Evolutionary conservation across 2,888 invertebrate genomes (phyloP), one percentile per base, ranked within the genome.

Genomic region (Cistogaster globosa): DNA sequence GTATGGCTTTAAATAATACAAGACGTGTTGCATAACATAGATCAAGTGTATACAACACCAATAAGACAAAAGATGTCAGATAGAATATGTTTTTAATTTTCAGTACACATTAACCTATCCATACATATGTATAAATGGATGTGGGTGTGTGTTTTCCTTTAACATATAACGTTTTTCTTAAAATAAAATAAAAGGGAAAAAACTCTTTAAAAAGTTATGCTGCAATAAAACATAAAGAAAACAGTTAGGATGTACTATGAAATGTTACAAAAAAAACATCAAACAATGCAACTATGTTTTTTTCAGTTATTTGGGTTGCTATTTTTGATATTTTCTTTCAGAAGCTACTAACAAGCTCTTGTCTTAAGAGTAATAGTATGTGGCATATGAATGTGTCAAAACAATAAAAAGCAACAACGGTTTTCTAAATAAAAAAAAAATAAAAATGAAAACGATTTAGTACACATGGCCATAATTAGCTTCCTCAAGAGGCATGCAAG

Each of bases 11-110:
- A 84, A 72, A 84, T 84, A 84, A 76, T 77, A 80, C 55, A 77
- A 76, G 84, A 80, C 55, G 62, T 84, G 84, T 80, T 84, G 76
- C 84, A 72, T 84, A 72, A 67, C 84, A 80, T 72, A 84, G 84
- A 80, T 84, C 84, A 84, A 80, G 84, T 84, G 76, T 68, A 76
- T 84, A n/a, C 55, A 68, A 84, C 71, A 80, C 80, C 80, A 76
- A 80, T 57, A 80, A 76, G 80, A 80, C 76, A 76, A 80, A 75
- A 62, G 16, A 68, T 80, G 76, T 72, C 84, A 84, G 22, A 80
- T 80, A 42, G 7, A 12, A 42, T 53, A 7, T 38, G 36, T 55
- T 57, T n/a, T 14, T 53, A 18, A 2, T 1, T 1, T 53, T 18
- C 18, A 51, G 6, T 18, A 45, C 26, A 45, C 14, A 16, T 45